Conservation (phyloP, 2,797 vertebrate species). For the Eupleurogrammus muticus region DNA sequence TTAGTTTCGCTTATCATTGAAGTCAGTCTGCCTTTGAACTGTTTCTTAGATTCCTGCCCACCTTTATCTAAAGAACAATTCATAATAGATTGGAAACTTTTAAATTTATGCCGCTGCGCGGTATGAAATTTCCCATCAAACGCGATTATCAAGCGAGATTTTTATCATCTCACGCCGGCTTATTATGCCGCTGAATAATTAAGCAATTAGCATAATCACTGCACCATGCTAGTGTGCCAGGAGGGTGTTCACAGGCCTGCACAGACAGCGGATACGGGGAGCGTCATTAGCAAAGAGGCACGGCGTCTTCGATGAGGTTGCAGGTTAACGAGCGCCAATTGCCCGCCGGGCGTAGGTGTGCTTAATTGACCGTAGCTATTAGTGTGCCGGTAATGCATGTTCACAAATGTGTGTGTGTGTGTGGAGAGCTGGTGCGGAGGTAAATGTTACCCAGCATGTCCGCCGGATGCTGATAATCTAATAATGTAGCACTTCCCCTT, state of each 20-base stretch:
- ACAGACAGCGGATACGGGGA: constrained; percentile 40
- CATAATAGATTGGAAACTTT: constrained; percentile 50
- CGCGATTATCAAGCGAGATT: constrained; percentile 65
- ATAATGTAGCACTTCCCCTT: background rate
- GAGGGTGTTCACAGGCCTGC: constrained; percentile 46
- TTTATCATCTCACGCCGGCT: constrained; percentile 61
- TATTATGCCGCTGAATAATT: constrained; percentile 74
- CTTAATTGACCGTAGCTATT: constrained; percentile 81
- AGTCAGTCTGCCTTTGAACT: background rate
- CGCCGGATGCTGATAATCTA: constrained; percentile 4
- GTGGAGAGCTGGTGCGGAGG: background rate
- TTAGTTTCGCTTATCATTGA: too few species aligned
- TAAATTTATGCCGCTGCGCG: constrained; percentile 44
- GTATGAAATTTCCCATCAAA: constrained; percentile 58
- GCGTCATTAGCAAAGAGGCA: constrained; percentile 70
- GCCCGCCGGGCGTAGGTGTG: constrained; percentile 73
- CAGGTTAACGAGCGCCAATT: constrained; percentile 81
- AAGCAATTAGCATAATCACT: constrained; percentile 77
- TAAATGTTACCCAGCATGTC: constrained; percentile 9
- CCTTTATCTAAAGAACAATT: constrained; percentile 32
- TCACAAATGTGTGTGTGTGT: constrained; percentile 10
- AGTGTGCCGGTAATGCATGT: constrained; percentile 59
- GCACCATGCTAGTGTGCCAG: constrained; percentile 46
- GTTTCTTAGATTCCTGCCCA: background rate
- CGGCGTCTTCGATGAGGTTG: constrained; percentile 64